Conservation (phyloP, 35 echinoderm and acorn worm species). For the Apostichopus parvimensis region DNA sequence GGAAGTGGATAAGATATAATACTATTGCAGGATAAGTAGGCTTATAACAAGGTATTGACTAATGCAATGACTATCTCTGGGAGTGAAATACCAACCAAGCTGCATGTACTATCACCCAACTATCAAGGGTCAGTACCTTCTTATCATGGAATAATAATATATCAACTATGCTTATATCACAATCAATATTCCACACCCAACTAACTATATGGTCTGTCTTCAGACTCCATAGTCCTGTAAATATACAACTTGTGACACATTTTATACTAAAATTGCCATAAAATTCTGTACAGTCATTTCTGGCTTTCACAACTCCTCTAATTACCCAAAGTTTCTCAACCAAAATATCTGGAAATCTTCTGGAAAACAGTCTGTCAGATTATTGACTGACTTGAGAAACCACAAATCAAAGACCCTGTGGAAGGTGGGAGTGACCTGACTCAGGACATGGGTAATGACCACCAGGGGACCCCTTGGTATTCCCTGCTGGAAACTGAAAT, state of each 20-base stretch:
- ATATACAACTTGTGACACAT: no score
- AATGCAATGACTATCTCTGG: no score
- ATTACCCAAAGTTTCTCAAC: not conserved
- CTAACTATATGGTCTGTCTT: not conserved
- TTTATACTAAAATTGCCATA: not conserved
- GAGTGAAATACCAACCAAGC: no score
- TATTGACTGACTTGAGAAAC: constrained; percentile 32
- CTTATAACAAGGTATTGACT: no score
- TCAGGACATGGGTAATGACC: constrained; percentile 28
- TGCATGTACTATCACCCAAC: no score
- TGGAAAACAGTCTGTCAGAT: not conserved
- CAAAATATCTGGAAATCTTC: not conserved
- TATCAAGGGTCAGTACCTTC: no score
- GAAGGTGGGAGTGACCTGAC: not conserved
- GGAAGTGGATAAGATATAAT: no score
- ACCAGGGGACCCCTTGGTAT: constrained; percentile 15
- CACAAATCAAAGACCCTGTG: constrained; percentile 17
- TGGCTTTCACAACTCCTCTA: not conserved
- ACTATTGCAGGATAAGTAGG: no score
- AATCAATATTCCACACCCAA: not conserved
- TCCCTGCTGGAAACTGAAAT: constrained; percentile 20
- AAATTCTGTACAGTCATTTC: not conserved
- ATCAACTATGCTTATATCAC: not conserved
- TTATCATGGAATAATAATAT: not conserved
- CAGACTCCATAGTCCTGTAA: no score